These are phyloP conservation scores for Aradus depressus DNA, from an alignment of 2,888 invertebrate genomes.

Conservation along the genomic window DNA sequence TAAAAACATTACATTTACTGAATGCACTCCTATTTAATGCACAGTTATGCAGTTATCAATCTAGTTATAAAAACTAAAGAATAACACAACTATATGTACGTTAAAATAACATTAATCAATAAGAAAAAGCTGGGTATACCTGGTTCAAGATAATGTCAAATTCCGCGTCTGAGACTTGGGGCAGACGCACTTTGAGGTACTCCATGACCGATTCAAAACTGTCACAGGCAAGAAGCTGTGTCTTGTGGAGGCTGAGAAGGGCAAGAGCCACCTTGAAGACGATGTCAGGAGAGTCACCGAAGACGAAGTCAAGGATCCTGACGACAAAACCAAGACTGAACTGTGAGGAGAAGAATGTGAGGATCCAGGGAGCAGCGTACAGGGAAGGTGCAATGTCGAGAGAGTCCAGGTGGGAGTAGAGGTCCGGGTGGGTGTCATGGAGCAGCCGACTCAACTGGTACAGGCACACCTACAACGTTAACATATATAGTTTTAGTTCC, in stretches of 20 bases:
- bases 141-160: conserved; percentile 77
- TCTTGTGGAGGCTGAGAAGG: conserved; percentile 71
- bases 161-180: conserved; percentile 52
- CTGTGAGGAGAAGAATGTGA: conserved; percentile 91
- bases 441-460: conserved; percentile 88
- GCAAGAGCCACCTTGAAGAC: conserved; percentile 82
- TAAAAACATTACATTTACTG: too few species aligned
- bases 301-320: conserved; percentile 82
- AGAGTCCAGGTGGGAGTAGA: conserved; percentile 74
- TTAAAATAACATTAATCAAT: background rate
- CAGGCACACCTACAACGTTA: conserved; percentile 50
- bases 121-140: conserved; percentile 39
- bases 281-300: conserved; percentile 76
- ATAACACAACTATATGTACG: background rate
- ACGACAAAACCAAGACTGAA: conserved; percentile 93
- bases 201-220: conserved; percentile 91
- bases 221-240: conserved; percentile 69
- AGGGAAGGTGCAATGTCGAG: conserved; percentile 88
- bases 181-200: conserved; percentile 71
- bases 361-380: conserved; percentile 94
- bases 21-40: too few species aligned
- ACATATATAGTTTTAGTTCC: too few species aligned
- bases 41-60: too few species aligned
- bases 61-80: background rate
- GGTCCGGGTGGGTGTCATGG: conserved; percentile 73